Evolutionary conservation across 2,113 vertebrate species (phyloP).

Genomic region (Nesogale talazaci): DNA sequence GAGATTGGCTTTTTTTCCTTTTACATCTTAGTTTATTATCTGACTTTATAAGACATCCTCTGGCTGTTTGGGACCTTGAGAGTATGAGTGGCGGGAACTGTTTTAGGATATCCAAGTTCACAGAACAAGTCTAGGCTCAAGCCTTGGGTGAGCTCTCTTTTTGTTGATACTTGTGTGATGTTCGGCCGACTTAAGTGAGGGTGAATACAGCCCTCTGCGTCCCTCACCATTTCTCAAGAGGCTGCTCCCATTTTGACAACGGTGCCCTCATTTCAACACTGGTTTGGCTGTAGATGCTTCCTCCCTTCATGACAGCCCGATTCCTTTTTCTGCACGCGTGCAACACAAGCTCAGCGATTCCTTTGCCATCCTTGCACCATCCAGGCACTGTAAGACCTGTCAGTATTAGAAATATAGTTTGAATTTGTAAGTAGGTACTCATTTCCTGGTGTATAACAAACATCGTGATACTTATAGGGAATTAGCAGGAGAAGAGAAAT

Average conservation of each 20-base stretch:
- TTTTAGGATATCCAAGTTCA: background rate
- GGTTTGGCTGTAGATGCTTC: slow-evolving; percentile 46
- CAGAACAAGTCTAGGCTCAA: background rate
- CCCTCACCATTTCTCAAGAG: background rate
- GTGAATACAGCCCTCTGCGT: background rate
- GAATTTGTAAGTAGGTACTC: background rate
- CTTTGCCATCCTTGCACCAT: slow-evolving; percentile 27
- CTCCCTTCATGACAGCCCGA: background rate
- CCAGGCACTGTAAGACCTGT: background rate
- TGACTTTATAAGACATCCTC: background rate
- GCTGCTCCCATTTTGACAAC: slow-evolving; percentile 48
- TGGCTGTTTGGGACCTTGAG: background rate
- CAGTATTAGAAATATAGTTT: background rate
- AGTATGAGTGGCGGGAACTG: background rate
- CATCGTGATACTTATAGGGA: background rate
- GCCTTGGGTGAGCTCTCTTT: background rate
- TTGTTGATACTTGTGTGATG: background rate
- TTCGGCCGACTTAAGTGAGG: background rate
- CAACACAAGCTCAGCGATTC: slow-evolving; percentile 55
- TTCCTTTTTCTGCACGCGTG: background rate
- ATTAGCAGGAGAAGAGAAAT: background rate
- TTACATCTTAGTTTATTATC: background rate
- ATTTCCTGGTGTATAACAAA: background rate
- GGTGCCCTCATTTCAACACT: slow-evolving; percentile 13
- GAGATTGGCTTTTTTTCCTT: background rate